Conservation (phyloP, 2,797 vertebrate genomes). For the Sarcophilus harrisii region DNA sequence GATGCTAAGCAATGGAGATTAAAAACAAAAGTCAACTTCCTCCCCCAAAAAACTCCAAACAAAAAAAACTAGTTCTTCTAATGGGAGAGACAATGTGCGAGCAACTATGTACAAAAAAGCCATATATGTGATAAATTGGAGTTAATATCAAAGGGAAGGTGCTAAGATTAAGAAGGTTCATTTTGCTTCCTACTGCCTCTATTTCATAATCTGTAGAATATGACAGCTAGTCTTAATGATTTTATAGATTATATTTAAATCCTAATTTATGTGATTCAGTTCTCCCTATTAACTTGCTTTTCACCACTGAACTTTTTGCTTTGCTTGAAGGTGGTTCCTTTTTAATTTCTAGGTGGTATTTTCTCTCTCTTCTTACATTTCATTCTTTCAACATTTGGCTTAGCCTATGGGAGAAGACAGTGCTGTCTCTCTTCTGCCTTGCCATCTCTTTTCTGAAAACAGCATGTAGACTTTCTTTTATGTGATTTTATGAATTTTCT, state of each 20-base stretch:
- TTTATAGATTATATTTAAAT: not conserved
- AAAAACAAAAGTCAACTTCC: not conserved
- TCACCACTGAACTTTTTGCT: not conserved
- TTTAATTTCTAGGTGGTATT: not conserved
- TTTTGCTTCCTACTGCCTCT: not conserved
- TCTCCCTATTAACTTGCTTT: not conserved
- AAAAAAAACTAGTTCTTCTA: not conserved
- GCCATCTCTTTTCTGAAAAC: not conserved
- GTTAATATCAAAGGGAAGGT: not conserved
- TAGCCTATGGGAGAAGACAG: not conserved
- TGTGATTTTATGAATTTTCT: not conserved
- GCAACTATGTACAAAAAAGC: not conserved
- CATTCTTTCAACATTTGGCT: not conserved
- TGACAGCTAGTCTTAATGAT: not conserved
- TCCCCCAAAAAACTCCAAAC: not conserved
- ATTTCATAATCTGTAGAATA: not conserved
- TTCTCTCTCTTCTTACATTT: not conserved
- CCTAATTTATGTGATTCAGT: not conserved
- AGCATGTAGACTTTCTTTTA: not conserved
- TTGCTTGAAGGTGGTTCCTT: not conserved
- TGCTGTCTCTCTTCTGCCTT: not conserved
- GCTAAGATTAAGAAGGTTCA: not conserved
- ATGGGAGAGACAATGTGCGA: not conserved
- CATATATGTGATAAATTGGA: not conserved
- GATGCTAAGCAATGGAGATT: not conserved